Percentiles rank a stretch among this genome's conserved stretches.
Evolutionary conservation across 2,888 invertebrate genomes (phyloP).

Genomic region (Drosophila picticornis): DNA sequence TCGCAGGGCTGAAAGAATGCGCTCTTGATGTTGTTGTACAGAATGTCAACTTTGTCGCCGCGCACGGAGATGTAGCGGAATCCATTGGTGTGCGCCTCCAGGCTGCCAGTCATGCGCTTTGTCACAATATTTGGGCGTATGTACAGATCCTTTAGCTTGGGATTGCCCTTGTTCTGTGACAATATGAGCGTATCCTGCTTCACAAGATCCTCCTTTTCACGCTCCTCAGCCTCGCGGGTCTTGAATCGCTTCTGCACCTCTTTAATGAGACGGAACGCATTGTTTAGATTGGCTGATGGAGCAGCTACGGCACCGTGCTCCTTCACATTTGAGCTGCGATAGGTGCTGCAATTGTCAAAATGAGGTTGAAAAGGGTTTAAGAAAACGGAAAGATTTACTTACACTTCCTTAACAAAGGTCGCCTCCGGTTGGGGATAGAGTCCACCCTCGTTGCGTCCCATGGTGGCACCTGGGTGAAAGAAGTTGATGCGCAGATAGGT

Average conservation of each 20-base stretch:
- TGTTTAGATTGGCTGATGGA: constrained; percentile 97
- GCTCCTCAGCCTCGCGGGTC: constrained; percentile 98
- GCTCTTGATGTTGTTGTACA: constrained; percentile 99
- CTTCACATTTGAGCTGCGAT: constrained; percentile 98
- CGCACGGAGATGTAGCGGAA: constrained; percentile 99
- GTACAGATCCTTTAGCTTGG: constrained; percentile 98
- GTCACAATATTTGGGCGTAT: constrained; percentile 99
- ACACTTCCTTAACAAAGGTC: constrained; percentile 99
- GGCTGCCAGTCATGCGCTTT: constrained; percentile 95
- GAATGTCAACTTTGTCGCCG: constrained; percentile 99
- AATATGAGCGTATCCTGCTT: constrained; percentile 98
- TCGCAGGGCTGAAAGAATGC: constrained; percentile 99
- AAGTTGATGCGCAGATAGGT: constrained; percentile 99
- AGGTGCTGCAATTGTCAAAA: constrained; percentile 89
- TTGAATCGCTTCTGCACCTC: constrained; percentile 99
- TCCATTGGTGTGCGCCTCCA: constrained; percentile 98
- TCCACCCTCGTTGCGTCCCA: constrained; percentile 96
- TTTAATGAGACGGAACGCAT: constrained; percentile 98
- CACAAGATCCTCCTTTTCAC: constrained; percentile 99
- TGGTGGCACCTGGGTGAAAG: constrained; percentile 98
- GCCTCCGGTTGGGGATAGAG: constrained; percentile 97
- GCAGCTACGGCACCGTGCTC: constrained; percentile 98
- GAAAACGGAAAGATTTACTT: constrained; percentile 84
- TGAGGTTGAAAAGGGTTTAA: neutral
- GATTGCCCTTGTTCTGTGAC: constrained; percentile 98